Conservation (phyloP, 1,140 invertebrate genomes). For the Atopsyche davidsoni region DNA sequence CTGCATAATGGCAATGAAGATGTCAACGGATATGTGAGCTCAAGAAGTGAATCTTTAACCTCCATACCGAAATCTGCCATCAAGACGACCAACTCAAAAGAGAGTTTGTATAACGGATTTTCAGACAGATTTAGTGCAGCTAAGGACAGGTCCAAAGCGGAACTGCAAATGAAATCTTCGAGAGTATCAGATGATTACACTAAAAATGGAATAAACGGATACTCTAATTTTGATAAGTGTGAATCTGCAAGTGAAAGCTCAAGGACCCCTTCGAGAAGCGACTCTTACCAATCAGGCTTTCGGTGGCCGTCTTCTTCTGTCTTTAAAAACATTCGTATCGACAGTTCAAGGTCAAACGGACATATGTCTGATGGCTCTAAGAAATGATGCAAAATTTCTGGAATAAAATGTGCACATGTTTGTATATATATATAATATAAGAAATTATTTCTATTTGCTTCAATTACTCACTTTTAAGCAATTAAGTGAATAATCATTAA, state of each 20-base stretch:
- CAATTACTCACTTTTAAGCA: too few relatives aligned
- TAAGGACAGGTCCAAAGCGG: slow-evolving; percentile 15
- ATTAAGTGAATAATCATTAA: too few relatives aligned
- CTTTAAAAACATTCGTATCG: slow-evolving; percentile 27
- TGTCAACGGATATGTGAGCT: slow-evolving; percentile 21
- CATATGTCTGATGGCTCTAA: slow-evolving; percentile 14
- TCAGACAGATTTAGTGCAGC: slow-evolving; percentile 3
- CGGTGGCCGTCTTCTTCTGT: slow-evolving; percentile 25
- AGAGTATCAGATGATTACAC: not conserved
- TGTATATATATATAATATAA: not conserved
- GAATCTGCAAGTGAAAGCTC: slow-evolving; percentile 19
- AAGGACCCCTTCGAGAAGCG: slow-evolving; percentile 13
- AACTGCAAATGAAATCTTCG: slow-evolving; percentile 12
- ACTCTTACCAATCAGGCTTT: slow-evolving; percentile 20
- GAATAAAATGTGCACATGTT: too few relatives aligned
- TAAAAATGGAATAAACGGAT: slow-evolving; percentile 14
- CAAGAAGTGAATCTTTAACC: slow-evolving; percentile 25
- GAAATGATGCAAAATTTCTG: slow-evolving; percentile 15
- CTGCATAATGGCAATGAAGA: slow-evolving; percentile 15
- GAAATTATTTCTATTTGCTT: too few relatives aligned
- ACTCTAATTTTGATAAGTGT: slow-evolving; percentile 18
- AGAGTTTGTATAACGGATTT: slow-evolving; percentile 15
- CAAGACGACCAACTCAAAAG: slow-evolving; percentile 13
- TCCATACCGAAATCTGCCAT: slow-evolving; percentile 23
- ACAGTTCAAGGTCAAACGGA: slow-evolving; percentile 21